A percentile compares a stretch with the other conserved stretches of the same genome.
These are phyloP conservation scores for Bufotes viridis DNA, from an alignment of 2,797 vertebrate species.

Conservation along the genomic window DNA sequence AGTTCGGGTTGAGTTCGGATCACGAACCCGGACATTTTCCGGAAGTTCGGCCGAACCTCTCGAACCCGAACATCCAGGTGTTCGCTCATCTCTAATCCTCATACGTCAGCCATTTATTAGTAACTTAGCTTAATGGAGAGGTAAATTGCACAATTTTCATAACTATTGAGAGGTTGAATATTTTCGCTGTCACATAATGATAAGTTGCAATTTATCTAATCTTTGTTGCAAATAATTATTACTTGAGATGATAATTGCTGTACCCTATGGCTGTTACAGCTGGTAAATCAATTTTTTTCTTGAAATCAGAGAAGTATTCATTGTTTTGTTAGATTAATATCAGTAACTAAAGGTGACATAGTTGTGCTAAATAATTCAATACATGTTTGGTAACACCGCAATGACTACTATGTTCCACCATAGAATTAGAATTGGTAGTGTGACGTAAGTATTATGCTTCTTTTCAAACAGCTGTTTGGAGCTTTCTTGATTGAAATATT, in stretches of 20 bases:
- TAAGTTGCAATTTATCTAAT: not conserved
- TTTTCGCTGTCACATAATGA: not conserved
- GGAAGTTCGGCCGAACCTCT: too few species aligned
- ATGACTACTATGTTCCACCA: not conserved
- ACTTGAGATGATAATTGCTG: not conserved
- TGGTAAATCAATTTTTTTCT: not conserved
- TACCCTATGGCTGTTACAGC: not conserved
- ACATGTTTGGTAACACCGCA: not conserved
- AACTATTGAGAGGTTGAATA: not conserved
- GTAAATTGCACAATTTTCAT: not conserved
- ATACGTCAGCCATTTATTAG: slow-evolving; percentile 6
- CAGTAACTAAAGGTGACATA: not conserved
- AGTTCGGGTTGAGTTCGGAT: too few species aligned
- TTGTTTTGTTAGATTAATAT: not conserved
- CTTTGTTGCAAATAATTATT: not conserved
- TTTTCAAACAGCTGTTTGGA: too few species aligned
- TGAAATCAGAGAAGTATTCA: not conserved
- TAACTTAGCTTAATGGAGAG: not conserved
- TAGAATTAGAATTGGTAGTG: not conserved
- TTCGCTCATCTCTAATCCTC: too few species aligned
- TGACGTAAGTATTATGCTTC: not conserved
- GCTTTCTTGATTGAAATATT: too few species aligned
- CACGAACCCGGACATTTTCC: too few species aligned
- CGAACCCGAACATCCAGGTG: too few species aligned
- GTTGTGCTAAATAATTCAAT: not conserved